These are phyloP conservation scores for Caenorhabditis sulstoni DNA, from an alignment of 2,888 invertebrate species.

Conservation along the genomic window DNA sequence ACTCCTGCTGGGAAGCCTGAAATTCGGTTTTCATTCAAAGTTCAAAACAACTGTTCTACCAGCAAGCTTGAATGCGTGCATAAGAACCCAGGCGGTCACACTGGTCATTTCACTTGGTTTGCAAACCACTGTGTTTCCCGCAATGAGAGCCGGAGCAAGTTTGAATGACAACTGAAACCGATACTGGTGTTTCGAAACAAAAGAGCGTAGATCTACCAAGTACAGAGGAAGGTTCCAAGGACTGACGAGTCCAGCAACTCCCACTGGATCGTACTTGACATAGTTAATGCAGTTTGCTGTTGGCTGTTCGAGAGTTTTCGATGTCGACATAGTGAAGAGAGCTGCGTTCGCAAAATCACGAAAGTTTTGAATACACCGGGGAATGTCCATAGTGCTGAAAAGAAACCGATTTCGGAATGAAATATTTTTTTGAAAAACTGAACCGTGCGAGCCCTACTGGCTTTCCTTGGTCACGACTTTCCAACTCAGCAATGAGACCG, in stretches of 20 bases:
- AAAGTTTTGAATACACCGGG: conserved; percentile 83
- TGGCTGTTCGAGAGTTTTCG: conserved; percentile 70
- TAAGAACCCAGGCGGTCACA: conserved; percentile 83
- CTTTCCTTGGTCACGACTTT: conserved; percentile 84
- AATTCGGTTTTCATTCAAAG: not conserved
- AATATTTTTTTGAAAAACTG: too few relatives aligned
- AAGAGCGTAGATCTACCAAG: conserved; percentile 73
- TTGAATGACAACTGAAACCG: conserved; percentile 83
- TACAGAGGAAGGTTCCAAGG: conserved; percentile 84
- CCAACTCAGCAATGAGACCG: conserved; percentile 83
- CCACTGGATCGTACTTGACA: conserved; percentile 82
- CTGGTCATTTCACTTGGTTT: conserved; percentile 84
- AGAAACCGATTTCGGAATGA: too few relatives aligned
- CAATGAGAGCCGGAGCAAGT: conserved; percentile 83
- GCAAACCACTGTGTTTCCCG: conserved; percentile 83
- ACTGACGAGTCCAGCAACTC: conserved; percentile 83
- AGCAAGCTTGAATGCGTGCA: conserved; percentile 82
- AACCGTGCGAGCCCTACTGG: conserved; percentile 81
- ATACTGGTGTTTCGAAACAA: not conserved
- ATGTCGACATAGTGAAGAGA: conserved; percentile 73
- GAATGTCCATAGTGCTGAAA: conserved; percentile 82
- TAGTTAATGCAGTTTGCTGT: conserved; percentile 81
- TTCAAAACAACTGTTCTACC: conserved; percentile 80
- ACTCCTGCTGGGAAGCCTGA: conserved; percentile 83
- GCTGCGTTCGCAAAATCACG: conserved; percentile 83